Evolutionary conservation across 2,113 vertebrate genomes (phyloP).

Genomic region (Platichthys stellatus): DNA sequence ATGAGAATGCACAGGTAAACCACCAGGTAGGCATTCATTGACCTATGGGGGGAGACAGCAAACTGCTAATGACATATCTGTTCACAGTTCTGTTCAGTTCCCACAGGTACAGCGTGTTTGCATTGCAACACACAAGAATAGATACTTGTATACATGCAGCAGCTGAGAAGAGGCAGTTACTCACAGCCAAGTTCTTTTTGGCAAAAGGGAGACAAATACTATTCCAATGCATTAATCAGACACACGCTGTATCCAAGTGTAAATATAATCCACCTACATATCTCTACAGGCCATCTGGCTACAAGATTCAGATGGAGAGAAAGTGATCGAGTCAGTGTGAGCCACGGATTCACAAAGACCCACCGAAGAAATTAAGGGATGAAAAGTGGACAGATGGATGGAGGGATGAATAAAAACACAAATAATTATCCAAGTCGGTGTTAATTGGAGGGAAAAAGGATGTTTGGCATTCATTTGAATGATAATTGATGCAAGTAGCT

Average conservation of each 20-base stretch:
- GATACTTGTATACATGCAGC: slow-evolving; percentile 5
- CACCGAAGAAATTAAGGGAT: slow-evolving; percentile 17
- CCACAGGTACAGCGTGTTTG: not conserved
- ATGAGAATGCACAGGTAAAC: slow-evolving; percentile 98
- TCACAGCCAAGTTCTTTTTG: slow-evolving; percentile 1
- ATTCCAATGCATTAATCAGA: slow-evolving; percentile 19
- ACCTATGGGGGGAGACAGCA: slow-evolving; percentile 78
- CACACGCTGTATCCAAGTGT: slow-evolving; percentile 25
- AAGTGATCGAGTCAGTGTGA: slow-evolving; percentile 24
- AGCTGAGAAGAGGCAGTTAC: not conserved
- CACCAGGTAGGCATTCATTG: slow-evolving; percentile 95
- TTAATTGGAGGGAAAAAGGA: not conserved
- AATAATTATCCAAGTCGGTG: slow-evolving; percentile 18
- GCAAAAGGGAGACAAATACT: slow-evolving; percentile 15
- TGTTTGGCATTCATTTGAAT: not conserved
- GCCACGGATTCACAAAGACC: too few species aligned
- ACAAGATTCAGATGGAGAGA: slow-evolving; percentile 42
- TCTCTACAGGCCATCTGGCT: slow-evolving; percentile 61
- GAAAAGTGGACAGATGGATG: slow-evolving; percentile 26
- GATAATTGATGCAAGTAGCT: not conserved
- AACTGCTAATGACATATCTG: not conserved
- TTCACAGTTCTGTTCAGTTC: not conserved
- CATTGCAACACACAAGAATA: not conserved
- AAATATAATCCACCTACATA: slow-evolving; percentile 55
- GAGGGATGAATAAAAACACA: not conserved